Base-by-base conservation (phyloP, 2,113 vertebrate species). In the Tragulus kanchil region DNA sequence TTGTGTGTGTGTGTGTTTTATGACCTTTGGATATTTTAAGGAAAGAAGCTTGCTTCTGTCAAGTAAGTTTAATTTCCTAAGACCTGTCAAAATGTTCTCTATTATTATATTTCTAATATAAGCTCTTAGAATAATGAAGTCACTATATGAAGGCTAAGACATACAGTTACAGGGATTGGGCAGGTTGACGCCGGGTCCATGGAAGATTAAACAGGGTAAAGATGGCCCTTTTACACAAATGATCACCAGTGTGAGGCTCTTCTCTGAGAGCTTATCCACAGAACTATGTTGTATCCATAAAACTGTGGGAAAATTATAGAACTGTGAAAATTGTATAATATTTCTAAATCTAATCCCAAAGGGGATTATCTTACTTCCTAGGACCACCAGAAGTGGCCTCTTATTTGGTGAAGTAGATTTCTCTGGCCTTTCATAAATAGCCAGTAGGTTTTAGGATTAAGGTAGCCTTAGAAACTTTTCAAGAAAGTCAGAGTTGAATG, bases 281-380 rank as follows among this genome's bases (percentile, higher is more conserved):
- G 31, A 82, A 89, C 52, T 75, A 36, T 28, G 4, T 50, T 87
- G 31, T 50, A 59, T 36, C 78, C 2, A 36, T 36, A 36, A 36
- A 36, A 36, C 36, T 36, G 36, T 36, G 36, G 36, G 36, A 36
- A 36, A 36, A 36, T 2, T 36, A 36, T 36, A 36, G 36, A 36
- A 36, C 36, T 90, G 16, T 92, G 21, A 64, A 92, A 54, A 26
- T 6, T 88, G 48, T n/a, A 13, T 65, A 42, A 36, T 83, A n/a
- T 90, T 92, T 97, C 78, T 77, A 87, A 95, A 90, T 28, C 2
- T 81, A 31, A 69, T 61, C 90, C 90, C 50, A 28, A n/a, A 90
- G 31, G 52, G 62, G 2, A 17, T 78, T 67, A 48, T 31, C 56
- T 67, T 64, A 26, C 52, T 89, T 93, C 77, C 36, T 4, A 52